Evolutionary conservation across 2,797 vertebrate species (phyloP).

Genomic region (Esox lucius): DNA sequence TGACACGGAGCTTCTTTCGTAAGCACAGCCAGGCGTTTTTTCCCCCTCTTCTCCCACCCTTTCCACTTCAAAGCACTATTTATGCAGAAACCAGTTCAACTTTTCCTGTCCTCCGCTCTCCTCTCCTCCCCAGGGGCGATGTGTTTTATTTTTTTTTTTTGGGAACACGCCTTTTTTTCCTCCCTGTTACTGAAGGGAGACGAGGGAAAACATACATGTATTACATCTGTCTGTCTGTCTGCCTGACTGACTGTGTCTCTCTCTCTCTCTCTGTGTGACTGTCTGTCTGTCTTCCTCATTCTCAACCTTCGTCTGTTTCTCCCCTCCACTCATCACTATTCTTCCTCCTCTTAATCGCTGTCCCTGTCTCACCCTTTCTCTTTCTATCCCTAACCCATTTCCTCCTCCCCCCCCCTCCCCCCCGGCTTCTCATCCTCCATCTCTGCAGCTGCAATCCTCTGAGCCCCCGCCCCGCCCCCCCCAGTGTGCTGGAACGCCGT

Average conservation of each 20-base stretch:
- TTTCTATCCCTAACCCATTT: background rate
- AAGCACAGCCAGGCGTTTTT: conserved; percentile 22
- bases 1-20: conserved; percentile 59
- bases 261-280: background rate
- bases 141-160: conserved; percentile 44
- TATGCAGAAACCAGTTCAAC: conserved; percentile 76
- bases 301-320: conserved; percentile 34
- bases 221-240: background rate
- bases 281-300: background rate
- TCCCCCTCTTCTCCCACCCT: conserved; percentile 23
- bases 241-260: background rate
- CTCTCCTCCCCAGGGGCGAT: conserved; percentile 67
- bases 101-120: conserved; percentile 71
- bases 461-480: conserved; percentile 62
- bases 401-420: conserved; percentile 7
- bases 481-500: conserved; percentile 81
- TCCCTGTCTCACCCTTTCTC: conserved; percentile 31
- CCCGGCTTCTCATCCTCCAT: conserved; percentile 45
- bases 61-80: conserved; percentile 81
- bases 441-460: conserved; percentile 83
- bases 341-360: conserved; percentile 35
- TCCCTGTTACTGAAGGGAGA: conserved; percentile 42
- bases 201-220: conserved; percentile 8
- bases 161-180: conserved; percentile 62
- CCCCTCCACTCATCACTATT: background rate